phyloP scores from a whole-genome alignment of 2,888 invertebrate genomes.

The Trypoxylon attenuatum region DNA sequence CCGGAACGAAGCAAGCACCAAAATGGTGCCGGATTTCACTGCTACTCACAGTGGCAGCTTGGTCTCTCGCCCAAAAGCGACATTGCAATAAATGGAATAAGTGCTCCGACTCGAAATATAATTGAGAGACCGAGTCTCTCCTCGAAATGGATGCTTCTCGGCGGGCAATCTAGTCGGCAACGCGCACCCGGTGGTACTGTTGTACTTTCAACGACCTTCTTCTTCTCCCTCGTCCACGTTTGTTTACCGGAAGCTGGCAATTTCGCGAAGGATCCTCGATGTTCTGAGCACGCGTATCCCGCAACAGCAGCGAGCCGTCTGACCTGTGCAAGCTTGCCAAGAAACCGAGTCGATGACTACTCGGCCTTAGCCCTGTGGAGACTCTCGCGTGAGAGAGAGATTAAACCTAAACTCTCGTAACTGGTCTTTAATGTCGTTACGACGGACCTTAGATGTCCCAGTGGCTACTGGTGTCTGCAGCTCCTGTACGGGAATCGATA shows the following conservation, averaged over 20 bases:
- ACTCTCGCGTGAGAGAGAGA: not conserved
- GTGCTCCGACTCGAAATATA: too few species aligned
- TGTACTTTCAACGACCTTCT: not conserved
- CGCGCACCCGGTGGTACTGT: not conserved
- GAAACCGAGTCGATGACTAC: not conserved
- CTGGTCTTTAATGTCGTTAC: too few species aligned
- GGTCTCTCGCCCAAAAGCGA: too few species aligned
- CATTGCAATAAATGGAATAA: too few species aligned
- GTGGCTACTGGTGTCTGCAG: too few species aligned
- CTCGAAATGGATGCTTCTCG: not conserved
- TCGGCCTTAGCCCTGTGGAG: not conserved
- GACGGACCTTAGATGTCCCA: too few species aligned
- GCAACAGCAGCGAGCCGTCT: too few species aligned
- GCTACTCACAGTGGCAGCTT: too few species aligned
- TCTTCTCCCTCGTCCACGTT: not conserved
- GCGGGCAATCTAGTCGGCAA: not conserved
- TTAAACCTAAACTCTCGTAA: too few species aligned
- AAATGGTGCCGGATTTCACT: slow-evolving; percentile 37
- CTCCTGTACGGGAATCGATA: too few species aligned
- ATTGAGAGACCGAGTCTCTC: too few species aligned
- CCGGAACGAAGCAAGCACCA: slow-evolving; percentile 8
- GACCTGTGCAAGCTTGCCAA: not conserved
- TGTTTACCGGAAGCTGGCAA: not conserved
- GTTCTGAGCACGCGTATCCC: too few species aligned
- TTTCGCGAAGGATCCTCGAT: not conserved